These are phyloP conservation scores for Nycticebus coucang DNA, from an alignment of 2,113 vertebrate genomes.

Conservation along the genomic window DNA sequence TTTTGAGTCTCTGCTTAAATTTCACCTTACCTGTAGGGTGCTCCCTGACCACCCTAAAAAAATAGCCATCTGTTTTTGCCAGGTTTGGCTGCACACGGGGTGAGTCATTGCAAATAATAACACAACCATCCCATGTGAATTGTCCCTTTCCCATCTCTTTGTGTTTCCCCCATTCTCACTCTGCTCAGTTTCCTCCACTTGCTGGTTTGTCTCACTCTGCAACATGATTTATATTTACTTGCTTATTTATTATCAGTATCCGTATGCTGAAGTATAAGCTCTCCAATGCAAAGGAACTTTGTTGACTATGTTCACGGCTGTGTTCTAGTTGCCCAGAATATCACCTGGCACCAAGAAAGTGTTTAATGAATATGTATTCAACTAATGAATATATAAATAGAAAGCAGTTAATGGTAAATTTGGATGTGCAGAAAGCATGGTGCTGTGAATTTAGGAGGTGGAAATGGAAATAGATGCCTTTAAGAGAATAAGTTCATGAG, in stretches of 20 bases:
- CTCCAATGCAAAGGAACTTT: background rate
- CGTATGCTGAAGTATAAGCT: background rate
- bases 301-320: background rate
- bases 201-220: background rate
- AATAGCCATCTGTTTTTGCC: background rate
- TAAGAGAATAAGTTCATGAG: background rate
- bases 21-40: background rate
- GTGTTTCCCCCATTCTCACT: rapidly evolving
- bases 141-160: background rate
- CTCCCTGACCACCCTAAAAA: background rate
- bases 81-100: background rate
- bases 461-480: background rate
- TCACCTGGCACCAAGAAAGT: background rate
- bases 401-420: background rate
- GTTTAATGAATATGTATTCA: background rate
- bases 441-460: background rate
- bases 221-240: background rate
- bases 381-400: background rate
- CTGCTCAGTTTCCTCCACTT: background rate
- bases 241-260: background rate
- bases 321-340: background rate
- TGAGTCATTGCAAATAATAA: background rate
- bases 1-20: background rate
- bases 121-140: rapidly evolving
- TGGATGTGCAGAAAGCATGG: background rate